Percentiles rank a stretch among this genome's conserved stretches.
Conservation (phyloP, 1,140 invertebrate species). For the Trachelipus rathkii region DNA sequence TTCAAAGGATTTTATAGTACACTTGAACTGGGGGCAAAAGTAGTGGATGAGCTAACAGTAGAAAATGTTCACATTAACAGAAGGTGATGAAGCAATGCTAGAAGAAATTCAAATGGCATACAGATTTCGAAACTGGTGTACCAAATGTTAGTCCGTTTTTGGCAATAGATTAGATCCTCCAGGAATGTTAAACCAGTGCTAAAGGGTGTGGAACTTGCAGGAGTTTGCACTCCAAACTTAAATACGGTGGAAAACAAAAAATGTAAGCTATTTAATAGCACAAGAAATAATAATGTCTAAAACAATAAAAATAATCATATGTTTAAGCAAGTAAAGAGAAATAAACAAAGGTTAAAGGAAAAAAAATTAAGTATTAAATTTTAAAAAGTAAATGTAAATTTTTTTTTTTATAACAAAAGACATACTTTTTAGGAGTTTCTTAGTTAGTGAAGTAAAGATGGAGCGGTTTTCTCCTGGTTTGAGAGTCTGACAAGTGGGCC, state of each 20-base stretch:
- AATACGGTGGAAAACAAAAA: slow-evolving; percentile 21
- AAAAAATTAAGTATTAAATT: no score
- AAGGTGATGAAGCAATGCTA: neutral
- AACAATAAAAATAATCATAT: no score
- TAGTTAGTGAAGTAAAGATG: no score
- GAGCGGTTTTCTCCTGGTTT: slow-evolving; percentile 48
- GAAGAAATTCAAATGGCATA: no score
- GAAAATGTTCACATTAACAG: slow-evolving; percentile 12
- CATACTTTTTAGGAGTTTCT: no score
- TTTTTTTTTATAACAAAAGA: no score
- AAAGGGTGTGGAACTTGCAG: slow-evolving; percentile 1
- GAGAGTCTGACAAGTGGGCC: slow-evolving; percentile 58
- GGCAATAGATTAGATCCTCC: neutral
- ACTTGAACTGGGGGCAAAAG: slow-evolving; percentile 16
- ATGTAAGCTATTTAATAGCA: neutral
- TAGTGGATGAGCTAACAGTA: neutral
- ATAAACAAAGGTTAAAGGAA: no score
- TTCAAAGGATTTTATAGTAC: slow-evolving; percentile 8
- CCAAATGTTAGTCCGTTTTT: neutral
- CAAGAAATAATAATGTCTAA: no score
- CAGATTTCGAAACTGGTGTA: neutral
- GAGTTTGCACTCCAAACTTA: slow-evolving; percentile 39
- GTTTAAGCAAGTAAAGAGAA: no score
- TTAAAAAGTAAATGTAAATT: no score
- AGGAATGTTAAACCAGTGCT: neutral